Percentiles rank a stretch among this genome's conserved stretches.
Evolutionary conservation across 2,888 invertebrate species (phyloP).

Genomic region (Neoascia interrupta): DNA sequence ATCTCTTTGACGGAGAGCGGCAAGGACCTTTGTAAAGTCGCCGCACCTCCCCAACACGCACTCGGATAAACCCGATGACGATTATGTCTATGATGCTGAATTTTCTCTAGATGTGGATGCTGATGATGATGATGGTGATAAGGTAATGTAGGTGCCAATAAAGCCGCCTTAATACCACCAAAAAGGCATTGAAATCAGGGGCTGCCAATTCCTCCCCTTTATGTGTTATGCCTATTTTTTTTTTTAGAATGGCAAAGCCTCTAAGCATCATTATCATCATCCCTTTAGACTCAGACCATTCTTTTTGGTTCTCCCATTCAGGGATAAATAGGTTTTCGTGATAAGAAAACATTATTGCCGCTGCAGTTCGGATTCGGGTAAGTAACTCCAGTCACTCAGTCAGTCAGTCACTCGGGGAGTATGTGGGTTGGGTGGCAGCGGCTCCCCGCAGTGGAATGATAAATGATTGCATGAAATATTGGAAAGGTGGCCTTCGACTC

Average conservation of each 20-base stretch:
- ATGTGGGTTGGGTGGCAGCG: too few species aligned
- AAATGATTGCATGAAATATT: conserved; percentile 65
- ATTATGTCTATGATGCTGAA: conserved; percentile 47
- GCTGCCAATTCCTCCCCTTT: conserved; percentile 64
- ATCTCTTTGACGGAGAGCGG: conserved; percentile 37
- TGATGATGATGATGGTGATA: conserved; percentile 62
- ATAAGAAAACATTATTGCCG: conserved; percentile 74
- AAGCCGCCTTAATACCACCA: conserved; percentile 59
- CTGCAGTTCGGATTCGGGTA: conserved; percentile 45
- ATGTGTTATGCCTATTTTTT: conserved; percentile 12
- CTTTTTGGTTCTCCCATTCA: conserved; percentile 12
- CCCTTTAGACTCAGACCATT: conserved; percentile 18
- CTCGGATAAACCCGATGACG: conserved; percentile 52
- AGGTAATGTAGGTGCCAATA: conserved; percentile 68
- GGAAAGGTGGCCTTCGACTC: conserved; percentile 55
- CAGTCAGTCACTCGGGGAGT: conserved; percentile 20
- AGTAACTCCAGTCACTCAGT: conserved; percentile 53
- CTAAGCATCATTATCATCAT: conserved; percentile 65
- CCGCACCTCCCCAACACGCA: conserved; percentile 21
- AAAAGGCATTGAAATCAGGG: conserved; percentile 64
- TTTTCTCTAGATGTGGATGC: conserved; percentile 25
- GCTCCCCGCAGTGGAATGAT: conserved; percentile 59
- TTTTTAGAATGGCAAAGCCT: conserved; percentile 62
- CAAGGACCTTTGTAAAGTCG: conserved; percentile 10
- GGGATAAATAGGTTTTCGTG: conserved; percentile 76